Percentiles rank a stretch among this genome's conserved stretches.
Evolutionary conservation across 2,797 vertebrate species (phyloP).

Genomic region (Menidia menidia): DNA sequence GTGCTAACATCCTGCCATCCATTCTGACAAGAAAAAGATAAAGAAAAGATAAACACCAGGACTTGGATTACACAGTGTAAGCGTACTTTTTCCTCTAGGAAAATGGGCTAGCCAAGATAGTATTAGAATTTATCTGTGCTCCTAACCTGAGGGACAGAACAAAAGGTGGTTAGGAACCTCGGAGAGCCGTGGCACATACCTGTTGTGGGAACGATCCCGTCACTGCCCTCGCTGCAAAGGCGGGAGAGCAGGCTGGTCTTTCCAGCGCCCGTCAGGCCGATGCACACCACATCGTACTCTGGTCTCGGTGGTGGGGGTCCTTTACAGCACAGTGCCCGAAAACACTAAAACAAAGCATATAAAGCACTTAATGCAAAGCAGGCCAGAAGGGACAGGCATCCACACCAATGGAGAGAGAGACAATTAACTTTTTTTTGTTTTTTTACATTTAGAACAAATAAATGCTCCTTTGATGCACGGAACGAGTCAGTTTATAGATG

Average conservation of each 20-base stretch:
- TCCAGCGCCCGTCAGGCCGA: slow-evolving; percentile 95
- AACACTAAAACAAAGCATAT: slow-evolving; percentile 87
- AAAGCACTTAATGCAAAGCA: slow-evolving; percentile 13
- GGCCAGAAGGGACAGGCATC: not conserved
- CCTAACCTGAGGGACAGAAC: slow-evolving; percentile 39
- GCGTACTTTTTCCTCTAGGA: slow-evolving; percentile 39
- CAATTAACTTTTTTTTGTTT: not conserved
- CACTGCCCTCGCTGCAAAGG: slow-evolving; percentile 91
- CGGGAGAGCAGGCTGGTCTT: slow-evolving; percentile 95
- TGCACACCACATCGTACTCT: slow-evolving; percentile 98
- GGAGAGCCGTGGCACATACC: slow-evolving; percentile 81
- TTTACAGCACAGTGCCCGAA: slow-evolving; percentile 98
- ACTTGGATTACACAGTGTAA: slow-evolving; percentile 31
- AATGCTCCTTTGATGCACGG: not conserved
- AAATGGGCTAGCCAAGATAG: slow-evolving; percentile 36
- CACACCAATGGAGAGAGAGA: not conserved
- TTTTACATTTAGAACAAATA: slow-evolving; percentile 8
- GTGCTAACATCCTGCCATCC: slow-evolving; percentile 39
- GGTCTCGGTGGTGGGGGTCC: slow-evolving; percentile 92
- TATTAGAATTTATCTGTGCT: slow-evolving; percentile 20
- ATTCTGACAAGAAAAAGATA: slow-evolving; percentile 24
- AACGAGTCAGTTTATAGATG: not conserved
- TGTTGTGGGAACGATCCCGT: slow-evolving; percentile 92
- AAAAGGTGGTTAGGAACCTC: slow-evolving; percentile 20
- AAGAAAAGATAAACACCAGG: slow-evolving; percentile 7